A percentile compares a stretch with the other conserved stretches of the same genome.
phyloP scores from a whole-genome alignment of 2,888 invertebrate species.

The Cactoblastis cactorum region DNA sequence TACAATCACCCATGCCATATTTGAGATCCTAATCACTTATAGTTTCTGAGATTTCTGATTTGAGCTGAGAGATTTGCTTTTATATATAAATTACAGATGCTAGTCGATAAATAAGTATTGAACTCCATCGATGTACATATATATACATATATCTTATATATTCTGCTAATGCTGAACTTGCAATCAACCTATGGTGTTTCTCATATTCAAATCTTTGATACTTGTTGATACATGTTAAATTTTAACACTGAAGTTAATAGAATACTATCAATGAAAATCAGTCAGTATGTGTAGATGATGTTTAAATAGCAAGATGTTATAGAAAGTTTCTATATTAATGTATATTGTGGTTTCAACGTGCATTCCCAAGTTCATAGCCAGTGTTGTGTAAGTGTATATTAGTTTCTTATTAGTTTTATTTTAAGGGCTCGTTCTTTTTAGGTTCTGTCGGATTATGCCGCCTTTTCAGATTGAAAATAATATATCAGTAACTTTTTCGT shows the following conservation, averaged over 20 bases:
- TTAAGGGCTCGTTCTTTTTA: background rate
- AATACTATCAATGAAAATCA: slow-evolving; percentile 23
- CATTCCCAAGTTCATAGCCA: slow-evolving; percentile 57
- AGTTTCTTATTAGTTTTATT: background rate
- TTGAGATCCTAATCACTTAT: too few relatives aligned
- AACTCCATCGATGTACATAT: too few relatives aligned
- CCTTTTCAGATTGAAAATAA: too few relatives aligned
- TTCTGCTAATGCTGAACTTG: too few relatives aligned
- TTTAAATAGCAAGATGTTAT: slow-evolving; percentile 20
- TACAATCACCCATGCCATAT: too few relatives aligned
- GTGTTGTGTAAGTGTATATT: slow-evolving; percentile 25
- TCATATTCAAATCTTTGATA: slow-evolving; percentile 41
- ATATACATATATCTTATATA: too few relatives aligned
- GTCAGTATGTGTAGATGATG: slow-evolving; percentile 24
- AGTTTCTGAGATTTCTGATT: too few relatives aligned
- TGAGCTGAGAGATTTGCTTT: too few relatives aligned
- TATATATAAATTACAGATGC: too few relatives aligned
- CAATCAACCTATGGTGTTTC: slow-evolving; percentile 35
- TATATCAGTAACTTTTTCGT: too few relatives aligned
- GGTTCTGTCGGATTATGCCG: too few relatives aligned
- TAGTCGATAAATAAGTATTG: too few relatives aligned
- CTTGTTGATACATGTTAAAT: slow-evolving; percentile 67
- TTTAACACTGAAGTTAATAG: slow-evolving; percentile 57
- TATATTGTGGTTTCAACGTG: slow-evolving; percentile 21
- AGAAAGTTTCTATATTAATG: slow-evolving; percentile 17